Evolutionary conservation across 2,888 invertebrate species (phyloP).

Genomic region (Subacronicta megacephala): DNA sequence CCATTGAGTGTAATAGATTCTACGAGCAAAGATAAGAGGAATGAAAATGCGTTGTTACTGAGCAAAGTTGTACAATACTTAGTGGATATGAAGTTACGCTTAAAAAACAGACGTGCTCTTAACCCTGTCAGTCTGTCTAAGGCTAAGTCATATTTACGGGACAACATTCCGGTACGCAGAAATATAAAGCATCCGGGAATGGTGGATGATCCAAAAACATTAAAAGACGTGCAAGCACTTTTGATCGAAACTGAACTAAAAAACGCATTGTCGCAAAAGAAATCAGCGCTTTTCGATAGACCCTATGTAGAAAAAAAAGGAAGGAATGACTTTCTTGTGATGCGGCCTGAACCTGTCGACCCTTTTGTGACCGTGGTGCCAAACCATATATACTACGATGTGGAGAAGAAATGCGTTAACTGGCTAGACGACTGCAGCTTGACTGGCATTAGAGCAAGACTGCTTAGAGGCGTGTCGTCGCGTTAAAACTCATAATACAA

Average conservation of each 20-base stretch:
- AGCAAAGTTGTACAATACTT: slow-evolving; percentile 27
- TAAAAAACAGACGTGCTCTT: slow-evolving; percentile 9
- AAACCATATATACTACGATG: slow-evolving; percentile 74
- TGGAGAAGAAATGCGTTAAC: slow-evolving; percentile 80
- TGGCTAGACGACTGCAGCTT: slow-evolving; percentile 81
- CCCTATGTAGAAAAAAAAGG: slow-evolving; percentile 71
- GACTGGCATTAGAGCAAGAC: slow-evolving; percentile 68
- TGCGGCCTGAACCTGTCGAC: slow-evolving; percentile 61
- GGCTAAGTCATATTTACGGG: not conserved
- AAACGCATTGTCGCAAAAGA: slow-evolving; percentile 49
- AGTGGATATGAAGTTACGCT: slow-evolving; percentile 21
- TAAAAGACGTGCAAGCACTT: not conserved
- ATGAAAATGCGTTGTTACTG: slow-evolving; percentile 20
- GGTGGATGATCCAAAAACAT: not conserved
- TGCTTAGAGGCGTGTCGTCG: slow-evolving; percentile 64
- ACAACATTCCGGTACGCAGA: no score
- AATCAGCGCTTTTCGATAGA: slow-evolving; percentile 65
- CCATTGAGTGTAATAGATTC: not conserved
- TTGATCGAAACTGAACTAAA: slow-evolving; percentile 67
- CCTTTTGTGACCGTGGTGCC: slow-evolving; percentile 76
- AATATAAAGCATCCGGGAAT: not conserved
- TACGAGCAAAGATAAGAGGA: not conserved
- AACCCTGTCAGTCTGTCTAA: not conserved
- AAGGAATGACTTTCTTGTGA: slow-evolving; percentile 74
- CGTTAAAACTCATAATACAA: slow-evolving; percentile 52